Evolutionary conservation across 2,888 invertebrate genomes (phyloP), one percentile per base, ranked within the genome.

Genomic region (Chelonus formosanus): DNA sequence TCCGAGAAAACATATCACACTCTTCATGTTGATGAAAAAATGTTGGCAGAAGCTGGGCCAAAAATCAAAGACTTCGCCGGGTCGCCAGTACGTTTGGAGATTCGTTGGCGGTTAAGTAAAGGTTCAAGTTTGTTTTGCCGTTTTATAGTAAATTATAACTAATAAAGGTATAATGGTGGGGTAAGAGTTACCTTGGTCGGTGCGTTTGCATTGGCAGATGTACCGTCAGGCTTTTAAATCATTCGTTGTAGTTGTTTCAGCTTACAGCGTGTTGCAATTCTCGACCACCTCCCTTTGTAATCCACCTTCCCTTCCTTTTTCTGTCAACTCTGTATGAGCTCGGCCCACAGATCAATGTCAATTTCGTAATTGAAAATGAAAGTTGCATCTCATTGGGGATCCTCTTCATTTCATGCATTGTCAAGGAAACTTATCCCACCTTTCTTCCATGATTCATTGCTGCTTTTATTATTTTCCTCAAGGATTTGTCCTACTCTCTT

Each of bases 81-180:
- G 52, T 45, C 35, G 43, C 52, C 54, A 40, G 43, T 53, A 55
- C 54, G 48, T 60, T 60, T 47, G 63, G 53, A 65, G 50, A 59
- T 58, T 68, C 34, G 67, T 69, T 66, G 76, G 75, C 75, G 77
- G 54, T 65, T 77, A 71, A 72, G 72, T 79, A 81, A 77, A 76
- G 77, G 76, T 77, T 73, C 74, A 73, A 73, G 73, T 70, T 73
- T 68, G 78, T 79, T 82, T 82, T 80, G 80, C 81, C 81, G 81
- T 83, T 84, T 84, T 84, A 83, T 84, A 84, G 80, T 81, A 81
- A 82, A 82, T 82, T 83, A 83, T 84, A 83, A 82, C 82, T 83
- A 82, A 81, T 79, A 82, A 77, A 79, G 50, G 50, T 56, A 36
- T 34, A 36, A 52, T 72, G 72, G 73, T 72, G 65, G 73, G 70